These are phyloP conservation scores for Perca fluviatilis DNA, from an alignment of 2,113 vertebrate genomes.

Conservation along the genomic window DNA sequence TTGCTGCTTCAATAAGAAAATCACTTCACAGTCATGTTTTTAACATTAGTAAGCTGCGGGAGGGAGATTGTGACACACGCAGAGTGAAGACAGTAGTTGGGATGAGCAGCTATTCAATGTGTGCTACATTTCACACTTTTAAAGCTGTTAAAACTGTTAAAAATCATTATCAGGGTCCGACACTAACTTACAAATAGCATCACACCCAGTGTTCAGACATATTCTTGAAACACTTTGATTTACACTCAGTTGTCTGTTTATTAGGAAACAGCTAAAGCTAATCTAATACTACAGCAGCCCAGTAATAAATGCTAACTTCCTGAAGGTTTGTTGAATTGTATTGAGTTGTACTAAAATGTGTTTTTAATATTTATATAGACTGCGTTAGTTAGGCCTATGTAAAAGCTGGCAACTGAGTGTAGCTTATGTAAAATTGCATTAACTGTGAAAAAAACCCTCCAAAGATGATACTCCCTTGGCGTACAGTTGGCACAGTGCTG, in stretches of 20 bases:
- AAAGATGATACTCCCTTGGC: not conserved
- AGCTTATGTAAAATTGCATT: no score
- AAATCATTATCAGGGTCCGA: not conserved
- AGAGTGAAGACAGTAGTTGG: not conserved
- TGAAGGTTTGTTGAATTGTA: not conserved
- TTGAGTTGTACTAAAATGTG: not conserved
- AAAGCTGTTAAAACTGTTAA: not conserved
- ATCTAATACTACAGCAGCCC: not conserved
- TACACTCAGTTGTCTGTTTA: not conserved
- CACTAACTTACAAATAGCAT: not conserved
- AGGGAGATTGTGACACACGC: slow-evolving; percentile 3
- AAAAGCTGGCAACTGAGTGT: no score
- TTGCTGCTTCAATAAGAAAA: not conserved
- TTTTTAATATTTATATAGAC: not conserved
- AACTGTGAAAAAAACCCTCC: no score
- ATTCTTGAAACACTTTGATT: not conserved
- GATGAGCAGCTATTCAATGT: not conserved
- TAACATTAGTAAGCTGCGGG: not conserved
- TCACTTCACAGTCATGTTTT: not conserved
- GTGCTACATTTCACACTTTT: slow-evolving; percentile 3
- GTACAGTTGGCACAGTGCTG: not conserved
- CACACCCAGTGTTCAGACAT: not conserved
- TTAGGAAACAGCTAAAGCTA: not conserved
- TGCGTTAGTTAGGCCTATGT: no score
- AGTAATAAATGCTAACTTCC: not conserved